A percentile compares a stretch with the other conserved stretches of the same genome.
These are phyloP conservation scores for Idaea aversata DNA, from an alignment of 2,888 invertebrate species.

Conservation along the genomic window DNA sequence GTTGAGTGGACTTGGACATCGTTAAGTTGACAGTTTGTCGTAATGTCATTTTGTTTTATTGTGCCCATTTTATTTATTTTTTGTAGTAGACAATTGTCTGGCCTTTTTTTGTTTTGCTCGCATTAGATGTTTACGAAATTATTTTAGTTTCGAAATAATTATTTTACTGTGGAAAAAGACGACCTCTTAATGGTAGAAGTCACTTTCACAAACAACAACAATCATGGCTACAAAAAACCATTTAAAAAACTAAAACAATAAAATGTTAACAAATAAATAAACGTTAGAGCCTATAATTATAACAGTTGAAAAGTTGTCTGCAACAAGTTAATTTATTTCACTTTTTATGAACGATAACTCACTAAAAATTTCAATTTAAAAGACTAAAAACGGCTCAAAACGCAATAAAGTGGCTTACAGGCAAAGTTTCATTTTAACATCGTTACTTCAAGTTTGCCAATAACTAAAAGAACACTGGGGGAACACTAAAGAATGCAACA, in stretches of 20 bases:
- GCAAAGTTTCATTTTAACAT: slow-evolving; percentile 30
- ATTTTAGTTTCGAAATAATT: not conserved
- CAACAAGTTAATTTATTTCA: not conserved
- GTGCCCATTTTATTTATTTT: not conserved
- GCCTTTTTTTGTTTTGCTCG: not conserved
- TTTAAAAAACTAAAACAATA: not conserved
- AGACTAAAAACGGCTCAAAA: slow-evolving; percentile 16
- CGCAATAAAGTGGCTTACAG: slow-evolving; percentile 24
- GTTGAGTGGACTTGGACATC: slow-evolving; percentile 6
- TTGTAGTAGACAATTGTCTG: not conserved
- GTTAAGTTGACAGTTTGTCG: slow-evolving; percentile 10
- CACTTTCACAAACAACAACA: not conserved
- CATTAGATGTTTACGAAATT: not conserved
- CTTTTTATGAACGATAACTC: not conserved
- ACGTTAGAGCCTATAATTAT: not conserved
- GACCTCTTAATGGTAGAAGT: not conserved
- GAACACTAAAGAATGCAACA: slow-evolving; percentile 31
- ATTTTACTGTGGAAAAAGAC: too few species aligned
- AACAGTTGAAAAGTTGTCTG: not conserved
- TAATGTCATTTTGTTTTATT: not conserved
- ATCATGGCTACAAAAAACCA: not conserved
- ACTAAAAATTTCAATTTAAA: slow-evolving; percentile 3
- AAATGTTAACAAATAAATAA: not conserved
- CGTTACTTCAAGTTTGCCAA: slow-evolving; percentile 29
- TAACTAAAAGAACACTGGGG: slow-evolving; percentile 25